Conservation (phyloP, 2,888 invertebrate genomes). For the Apotomis turbidana region DNA sequence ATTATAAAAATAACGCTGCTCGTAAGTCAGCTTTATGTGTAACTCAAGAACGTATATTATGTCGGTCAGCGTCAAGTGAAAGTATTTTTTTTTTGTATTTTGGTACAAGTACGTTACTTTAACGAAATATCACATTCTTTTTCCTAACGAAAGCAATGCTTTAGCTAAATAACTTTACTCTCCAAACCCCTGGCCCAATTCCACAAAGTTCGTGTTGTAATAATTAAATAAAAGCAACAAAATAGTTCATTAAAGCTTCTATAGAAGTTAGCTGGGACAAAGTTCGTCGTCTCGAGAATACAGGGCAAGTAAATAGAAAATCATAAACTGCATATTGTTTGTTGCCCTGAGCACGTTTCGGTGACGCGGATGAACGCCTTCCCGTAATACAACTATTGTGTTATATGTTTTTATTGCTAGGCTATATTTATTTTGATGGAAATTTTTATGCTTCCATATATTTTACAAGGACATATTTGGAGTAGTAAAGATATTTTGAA, state of each 20-base stretch:
- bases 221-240: slow-evolving; percentile 33
- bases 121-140: too few relatives aligned
- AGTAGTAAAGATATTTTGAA: slow-evolving; percentile 7
- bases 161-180: slow-evolving; percentile 8
- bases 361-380: slow-evolving; percentile 50
- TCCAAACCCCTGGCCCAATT: slow-evolving; percentile 6
- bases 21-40: too few relatives aligned
- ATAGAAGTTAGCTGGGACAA: slow-evolving; percentile 34
- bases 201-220: slow-evolving; percentile 16
- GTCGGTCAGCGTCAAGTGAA: too few relatives aligned
- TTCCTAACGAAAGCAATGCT: slow-evolving; percentile 1
- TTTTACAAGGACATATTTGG: slow-evolving; percentile 9
- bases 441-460: slow-evolving; percentile 15
- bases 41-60: too few relatives aligned
- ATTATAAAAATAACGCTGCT: too few relatives aligned
- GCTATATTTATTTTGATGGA: slow-evolving; percentile 38
- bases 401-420: slow-evolving; percentile 42
- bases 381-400: slow-evolving; percentile 47
- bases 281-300: slow-evolving; percentile 30
- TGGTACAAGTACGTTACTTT: too few relatives aligned
- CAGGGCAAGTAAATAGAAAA: slow-evolving; percentile 33
- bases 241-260: slow-evolving; percentile 38
- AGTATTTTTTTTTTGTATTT: too few relatives aligned
- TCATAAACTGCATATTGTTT: slow-evolving; percentile 39
- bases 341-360: slow-evolving; percentile 52